phyloP scores from a whole-genome alignment of 2,113 vertebrate species.

The Turnix velox region DNA sequence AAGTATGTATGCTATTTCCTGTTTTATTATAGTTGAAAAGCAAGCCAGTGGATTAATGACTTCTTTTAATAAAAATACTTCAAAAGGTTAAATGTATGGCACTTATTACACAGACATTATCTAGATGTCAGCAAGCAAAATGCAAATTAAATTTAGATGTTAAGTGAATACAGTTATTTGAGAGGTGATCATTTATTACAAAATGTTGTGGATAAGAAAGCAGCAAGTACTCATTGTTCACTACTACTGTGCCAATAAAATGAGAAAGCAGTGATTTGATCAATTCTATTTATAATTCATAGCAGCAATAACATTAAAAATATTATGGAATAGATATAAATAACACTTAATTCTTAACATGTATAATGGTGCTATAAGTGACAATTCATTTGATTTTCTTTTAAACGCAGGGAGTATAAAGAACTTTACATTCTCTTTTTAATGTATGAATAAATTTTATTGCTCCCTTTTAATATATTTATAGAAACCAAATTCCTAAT shows the following conservation, averaged over 20 bases:
- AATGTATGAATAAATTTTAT: slow-evolving; percentile 57
- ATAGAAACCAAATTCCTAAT: slow-evolving; percentile 34
- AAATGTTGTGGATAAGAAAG: not conserved
- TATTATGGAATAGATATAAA: slow-evolving; percentile 51
- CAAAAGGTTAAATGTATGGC: not conserved
- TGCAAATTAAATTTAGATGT: not conserved
- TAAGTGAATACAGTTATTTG: not conserved
- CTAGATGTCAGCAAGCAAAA: slow-evolving; percentile 18
- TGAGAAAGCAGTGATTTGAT: slow-evolving; percentile 25
- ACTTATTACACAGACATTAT: not conserved
- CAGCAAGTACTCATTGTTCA: not conserved
- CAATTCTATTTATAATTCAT: slow-evolving; percentile 25
- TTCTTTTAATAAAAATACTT: not conserved
- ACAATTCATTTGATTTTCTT: not conserved
- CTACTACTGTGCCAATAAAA: not conserved
- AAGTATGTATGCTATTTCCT: not conserved
- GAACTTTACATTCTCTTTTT: slow-evolving; percentile 63
- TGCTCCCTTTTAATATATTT: slow-evolving; percentile 59
- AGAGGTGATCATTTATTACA: not conserved
- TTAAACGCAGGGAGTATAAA: slow-evolving; percentile 70
- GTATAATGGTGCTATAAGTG: slow-evolving; percentile 27
- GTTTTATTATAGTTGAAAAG: not conserved
- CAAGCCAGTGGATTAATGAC: not conserved
- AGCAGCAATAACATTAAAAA: slow-evolving; percentile 50
- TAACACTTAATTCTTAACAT: slow-evolving; percentile 33